Percentiles rank a stretch among this genome's conserved stretches.
Evolutionary conservation across 2,888 invertebrate genomes (phyloP).

Genomic region (Lingula anatina): DNA sequence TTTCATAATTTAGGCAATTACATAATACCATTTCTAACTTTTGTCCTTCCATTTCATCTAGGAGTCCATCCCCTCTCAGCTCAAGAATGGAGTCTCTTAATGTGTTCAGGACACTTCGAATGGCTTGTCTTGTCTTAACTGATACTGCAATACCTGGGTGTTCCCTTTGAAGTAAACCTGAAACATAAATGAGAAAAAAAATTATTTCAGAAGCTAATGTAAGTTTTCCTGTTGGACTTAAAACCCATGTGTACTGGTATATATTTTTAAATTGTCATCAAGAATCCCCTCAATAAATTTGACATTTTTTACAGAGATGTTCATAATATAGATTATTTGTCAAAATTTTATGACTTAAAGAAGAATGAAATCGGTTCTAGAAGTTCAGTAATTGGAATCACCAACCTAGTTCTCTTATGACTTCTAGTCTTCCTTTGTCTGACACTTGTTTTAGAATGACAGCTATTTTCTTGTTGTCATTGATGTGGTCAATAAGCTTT

Average conservation of each 20-base stretch:
- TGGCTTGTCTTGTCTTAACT: slow-evolving; percentile 63
- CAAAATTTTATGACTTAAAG: no score
- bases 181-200: background rate
- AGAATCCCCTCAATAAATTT: no score
- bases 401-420: slow-evolving; percentile 42
- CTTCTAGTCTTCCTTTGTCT: slow-evolving; percentile 29
- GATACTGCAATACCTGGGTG: slow-evolving; percentile 59
- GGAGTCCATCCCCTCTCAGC: slow-evolving; percentile 59
- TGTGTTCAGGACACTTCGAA: slow-evolving; percentile 61
- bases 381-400: no score
- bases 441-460: slow-evolving; percentile 29
- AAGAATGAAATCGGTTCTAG: no score
- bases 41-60: slow-evolving; percentile 60
- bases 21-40: slow-evolving; percentile 57
- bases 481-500: slow-evolving; percentile 57
- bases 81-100: slow-evolving; percentile 58
- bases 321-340: no score
- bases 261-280: no score
- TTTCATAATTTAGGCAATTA: no score
- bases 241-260: no score
- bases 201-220: no score
- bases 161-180: slow-evolving; percentile 57
- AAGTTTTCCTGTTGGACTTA: no score
- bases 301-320: no score
- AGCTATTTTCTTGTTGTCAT: slow-evolving; percentile 49